Evolutionary conservation across 1,140 invertebrate species (phyloP).

Genomic region (Doryteuthis pealeii): DNA sequence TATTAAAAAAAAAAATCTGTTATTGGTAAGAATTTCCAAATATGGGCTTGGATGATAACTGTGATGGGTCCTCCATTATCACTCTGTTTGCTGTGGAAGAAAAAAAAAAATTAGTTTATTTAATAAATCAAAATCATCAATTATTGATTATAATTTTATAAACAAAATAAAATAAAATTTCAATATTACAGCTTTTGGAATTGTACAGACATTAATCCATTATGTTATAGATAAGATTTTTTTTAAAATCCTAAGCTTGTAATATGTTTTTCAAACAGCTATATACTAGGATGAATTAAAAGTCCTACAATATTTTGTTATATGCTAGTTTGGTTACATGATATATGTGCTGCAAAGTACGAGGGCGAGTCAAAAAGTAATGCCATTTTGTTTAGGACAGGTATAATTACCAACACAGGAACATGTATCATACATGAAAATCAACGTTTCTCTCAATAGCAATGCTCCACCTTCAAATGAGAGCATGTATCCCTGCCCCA

Average conservation of each 20-base stretch:
- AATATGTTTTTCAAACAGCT: not conserved
- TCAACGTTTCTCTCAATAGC: too few species aligned
- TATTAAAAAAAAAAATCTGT: not conserved
- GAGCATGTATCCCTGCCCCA: too few species aligned
- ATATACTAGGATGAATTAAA: too few species aligned
- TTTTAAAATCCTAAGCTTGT: not conserved
- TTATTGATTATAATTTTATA: not conserved
- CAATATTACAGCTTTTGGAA: not conserved
- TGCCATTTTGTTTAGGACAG: too few species aligned
- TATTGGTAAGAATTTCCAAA: conserved; percentile 10
- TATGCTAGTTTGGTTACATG: too few species aligned
- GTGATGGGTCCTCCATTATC: conserved; percentile 9
- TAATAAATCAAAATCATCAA: not conserved
- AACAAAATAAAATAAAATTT: not conserved
- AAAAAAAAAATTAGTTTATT: not conserved
- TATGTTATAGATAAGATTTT: not conserved
- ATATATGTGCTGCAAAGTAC: too few species aligned
- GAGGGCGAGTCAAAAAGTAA: too few species aligned
- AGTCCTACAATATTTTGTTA: too few species aligned
- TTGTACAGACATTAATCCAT: not conserved
- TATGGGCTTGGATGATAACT: conserved; percentile 6
- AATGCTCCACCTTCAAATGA: too few species aligned
- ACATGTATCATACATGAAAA: too few species aligned
- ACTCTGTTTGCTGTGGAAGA: not conserved
- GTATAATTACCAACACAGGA: too few species aligned